Evolutionary conservation across 2,888 invertebrate species (phyloP).

Genomic region (Drosophila pseudotakahashii): DNA sequence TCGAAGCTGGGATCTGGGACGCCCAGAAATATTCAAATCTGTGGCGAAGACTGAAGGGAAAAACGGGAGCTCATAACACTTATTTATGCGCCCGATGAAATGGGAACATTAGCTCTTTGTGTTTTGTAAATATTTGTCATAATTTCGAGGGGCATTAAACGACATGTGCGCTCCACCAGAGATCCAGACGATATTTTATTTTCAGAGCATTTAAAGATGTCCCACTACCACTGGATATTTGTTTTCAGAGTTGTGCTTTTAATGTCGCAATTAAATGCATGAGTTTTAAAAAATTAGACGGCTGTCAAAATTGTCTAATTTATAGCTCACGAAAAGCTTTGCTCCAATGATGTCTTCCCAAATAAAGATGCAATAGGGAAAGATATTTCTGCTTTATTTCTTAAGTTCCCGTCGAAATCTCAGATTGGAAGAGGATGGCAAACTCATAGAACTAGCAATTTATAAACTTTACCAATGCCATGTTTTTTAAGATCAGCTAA

Average conservation of each 20-base stretch:
- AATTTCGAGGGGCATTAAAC: conserved; percentile 52
- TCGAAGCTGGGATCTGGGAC: conserved; percentile 44
- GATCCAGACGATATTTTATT: conserved; percentile 18
- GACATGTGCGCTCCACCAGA: conserved; percentile 40
- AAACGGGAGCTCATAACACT: conserved; percentile 65
- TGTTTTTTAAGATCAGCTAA: too few relatives aligned
- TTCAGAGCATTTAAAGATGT: conserved; percentile 35
- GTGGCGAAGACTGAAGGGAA: conserved; percentile 58
- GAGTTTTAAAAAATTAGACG: conserved; percentile 78
- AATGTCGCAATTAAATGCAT: conserved; percentile 80
- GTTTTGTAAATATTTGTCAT: conserved; percentile 82
- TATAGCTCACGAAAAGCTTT: conserved; percentile 68
- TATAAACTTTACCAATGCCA: too few relatives aligned
- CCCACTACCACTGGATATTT: conserved; percentile 33
- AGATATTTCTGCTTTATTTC: neutral
- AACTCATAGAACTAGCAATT: too few relatives aligned
- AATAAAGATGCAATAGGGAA: neutral
- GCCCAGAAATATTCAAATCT: conserved; percentile 57
- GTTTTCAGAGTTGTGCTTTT: conserved; percentile 62
- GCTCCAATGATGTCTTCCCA: conserved; percentile 12
- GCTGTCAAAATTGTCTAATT: conserved; percentile 80
- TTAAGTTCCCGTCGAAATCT: conserved; percentile 6
- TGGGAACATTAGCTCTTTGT: conserved; percentile 76
- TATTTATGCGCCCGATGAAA: conserved; percentile 82
- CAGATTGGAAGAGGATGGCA: neutral